These are phyloP conservation scores for Sebastes umbrosus DNA, from an alignment of 2,797 vertebrate genomes.

Conservation along the genomic window DNA sequence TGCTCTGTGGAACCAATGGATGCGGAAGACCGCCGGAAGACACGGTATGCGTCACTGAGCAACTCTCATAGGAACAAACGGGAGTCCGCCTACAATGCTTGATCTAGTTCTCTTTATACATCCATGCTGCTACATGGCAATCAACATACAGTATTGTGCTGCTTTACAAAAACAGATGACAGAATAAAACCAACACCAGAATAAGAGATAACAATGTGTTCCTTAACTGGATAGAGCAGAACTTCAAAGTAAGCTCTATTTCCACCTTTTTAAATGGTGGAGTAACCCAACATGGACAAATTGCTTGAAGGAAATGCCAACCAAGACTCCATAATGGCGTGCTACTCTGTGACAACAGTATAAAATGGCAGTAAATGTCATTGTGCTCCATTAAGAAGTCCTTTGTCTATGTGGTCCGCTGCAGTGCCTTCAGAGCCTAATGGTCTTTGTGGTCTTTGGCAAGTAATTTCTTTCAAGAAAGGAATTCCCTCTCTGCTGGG, in stretches of 20 bases:
- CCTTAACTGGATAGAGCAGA: background rate
- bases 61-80: no score
- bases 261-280: background rate
- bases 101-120: no score
- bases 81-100: no score
- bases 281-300: conserved; percentile 21
- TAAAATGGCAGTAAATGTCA: conserved; percentile 60
- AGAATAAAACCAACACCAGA: background rate
- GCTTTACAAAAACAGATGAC: background rate
- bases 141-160: background rate
- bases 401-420: conserved; percentile 46
- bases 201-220: background rate
- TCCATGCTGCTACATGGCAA: background rate
- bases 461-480: conserved; percentile 49
- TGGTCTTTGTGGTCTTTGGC: conserved; percentile 53
- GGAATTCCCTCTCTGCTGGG: conserved; percentile 45
- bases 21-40: no score
- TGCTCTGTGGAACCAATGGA: no score
- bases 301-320: conserved; percentile 42
- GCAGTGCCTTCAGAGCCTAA: conserved; percentile 48
- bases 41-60: no score
- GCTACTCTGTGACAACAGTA: conserved; percentile 15
- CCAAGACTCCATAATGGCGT: conserved; percentile 8
- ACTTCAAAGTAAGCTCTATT: background rate
- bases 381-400: conserved; percentile 54